Conservation (phyloP, 2,797 vertebrate genomes). For the Pseudochirops cupreus region DNA sequence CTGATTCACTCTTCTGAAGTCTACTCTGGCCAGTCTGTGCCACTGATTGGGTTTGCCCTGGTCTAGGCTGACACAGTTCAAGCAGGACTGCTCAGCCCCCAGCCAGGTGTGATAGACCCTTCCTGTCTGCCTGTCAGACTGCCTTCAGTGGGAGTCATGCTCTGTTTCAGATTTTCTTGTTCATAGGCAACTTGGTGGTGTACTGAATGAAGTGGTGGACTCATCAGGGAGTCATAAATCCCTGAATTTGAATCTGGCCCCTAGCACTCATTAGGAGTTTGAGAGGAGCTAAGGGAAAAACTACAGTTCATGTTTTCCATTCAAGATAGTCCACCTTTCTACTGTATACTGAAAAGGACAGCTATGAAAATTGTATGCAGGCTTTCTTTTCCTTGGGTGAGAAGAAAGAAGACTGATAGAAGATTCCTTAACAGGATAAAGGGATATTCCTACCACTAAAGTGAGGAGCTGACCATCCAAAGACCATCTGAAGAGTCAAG, state of each 20-base stretch:
- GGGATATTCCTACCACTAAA: neutral
- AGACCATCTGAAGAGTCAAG: neutral
- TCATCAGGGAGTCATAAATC: neutral
- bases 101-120: too few relatives aligned
- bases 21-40: too few relatives aligned
- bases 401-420: neutral
- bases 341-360: neutral
- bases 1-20: too few relatives aligned
- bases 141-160: neutral
- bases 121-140: too few relatives aligned
- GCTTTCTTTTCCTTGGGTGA: conserved; percentile 5
- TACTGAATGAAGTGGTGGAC: neutral
- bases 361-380: neutral
- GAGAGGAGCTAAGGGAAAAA: neutral
- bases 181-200: neutral
- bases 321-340: neutral
- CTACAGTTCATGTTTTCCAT: neutral
- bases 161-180: neutral
- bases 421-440: neutral
- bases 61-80: too few relatives aligned
- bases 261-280: neutral
- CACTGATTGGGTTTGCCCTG: too few relatives aligned
- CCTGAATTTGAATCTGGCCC: neutral
- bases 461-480: neutral
- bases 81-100: too few relatives aligned